Evolutionary conservation across 2,797 vertebrate genomes (phyloP), one percentile per base, ranked within the genome.

Genomic region (Fistularia tabacaria): DNA sequence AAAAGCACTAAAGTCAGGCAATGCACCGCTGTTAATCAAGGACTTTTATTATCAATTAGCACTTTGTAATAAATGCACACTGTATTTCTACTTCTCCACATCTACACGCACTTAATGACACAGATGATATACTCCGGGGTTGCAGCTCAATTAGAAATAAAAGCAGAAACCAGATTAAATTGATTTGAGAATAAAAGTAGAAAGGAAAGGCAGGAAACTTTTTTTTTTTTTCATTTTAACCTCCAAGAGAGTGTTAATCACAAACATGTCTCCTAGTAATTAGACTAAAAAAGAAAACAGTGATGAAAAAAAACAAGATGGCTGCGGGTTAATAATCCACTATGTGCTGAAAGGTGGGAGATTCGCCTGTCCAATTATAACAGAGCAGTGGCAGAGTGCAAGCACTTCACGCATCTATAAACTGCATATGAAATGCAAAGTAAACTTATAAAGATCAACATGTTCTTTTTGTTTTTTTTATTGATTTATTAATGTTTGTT

Each of bases 261-360:
- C 25, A 25, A 25, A 25, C 2, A 25, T 25, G 25, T 25, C 25
- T 25, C 25, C 25, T 3, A 25, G 25, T 25, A 25, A 25, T 25
- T 25, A 25, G 25, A 25, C 25, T 25, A 25, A 25, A 25, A 25
- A 25, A 25, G 25, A 25, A 25, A 25, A 25, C n/a, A n/a, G n/a
- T n/a, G n/a, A n/a, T n/a, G 25, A 14, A 37, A 42, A 49, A 3
- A 52, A 40, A 8, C 39, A 8, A 40, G 8, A 1, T 40, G 39
- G 8, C 39, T 37, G 76, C 54, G 42, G 47, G 52, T 79, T 80
- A 74, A 81, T 78, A 75, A 74, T 46, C 45, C 51, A 47, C 53
- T 69, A 14, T 56, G 38, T 47, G 46, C 66, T 74, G 62, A 70
- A 69, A 75, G 49, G 59, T 69, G 55, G 54, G 54, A 74, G 62